Evolutionary conservation across 2,797 vertebrate genomes (phyloP), one percentile per base, ranked within the genome.

Genomic region (Pelochelys cantorii): DNA sequence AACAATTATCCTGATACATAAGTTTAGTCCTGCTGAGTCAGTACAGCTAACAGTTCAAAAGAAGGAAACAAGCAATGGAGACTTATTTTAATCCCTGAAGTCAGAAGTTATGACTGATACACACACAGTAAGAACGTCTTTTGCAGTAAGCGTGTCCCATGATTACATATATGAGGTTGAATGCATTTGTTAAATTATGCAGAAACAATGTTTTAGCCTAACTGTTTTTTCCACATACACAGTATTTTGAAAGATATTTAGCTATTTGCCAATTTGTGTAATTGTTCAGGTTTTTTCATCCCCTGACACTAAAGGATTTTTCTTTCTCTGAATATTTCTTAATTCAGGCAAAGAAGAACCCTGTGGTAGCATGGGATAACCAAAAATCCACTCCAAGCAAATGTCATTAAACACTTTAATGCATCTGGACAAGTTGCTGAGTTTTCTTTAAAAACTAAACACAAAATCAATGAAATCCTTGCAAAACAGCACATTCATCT

Each of bases 1-100:
- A 34, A 8, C 0, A 1, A 0, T 79, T 1, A 0, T 17, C 25
- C 57, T 27, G 34, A 9, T 9, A 48, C 5, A 11, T 8, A 15
- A 20, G 2, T 53, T 83, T 31, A 2, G 0, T 11, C 20, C 1
- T 59, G 2, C 13, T 9, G 18, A 12, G 18, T 3, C 83, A 77
- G 14, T 5, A 2, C 65, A 91, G 22, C 31, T 90, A 52, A 34
- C 0, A 0, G 60, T n/a, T 65, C 78, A 78, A 74, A 68, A 11
- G 2, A 20, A 8, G 42, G 42, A 34, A 56, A 80, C 13, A 22
- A 17, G 23, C 14, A 54, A 6, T 25, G 8, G 27, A 23, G 74
- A 48, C 25, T 52, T 48, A 77, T 77, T 27, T 48, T 48, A 14
- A 12, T 48, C 23, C 74, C 25, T 77, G 9, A 52, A 52, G 74